Evolutionary conservation across 2,797 vertebrate species (phyloP).

Genomic region (Cynodonichthys magdalenae): DNA sequence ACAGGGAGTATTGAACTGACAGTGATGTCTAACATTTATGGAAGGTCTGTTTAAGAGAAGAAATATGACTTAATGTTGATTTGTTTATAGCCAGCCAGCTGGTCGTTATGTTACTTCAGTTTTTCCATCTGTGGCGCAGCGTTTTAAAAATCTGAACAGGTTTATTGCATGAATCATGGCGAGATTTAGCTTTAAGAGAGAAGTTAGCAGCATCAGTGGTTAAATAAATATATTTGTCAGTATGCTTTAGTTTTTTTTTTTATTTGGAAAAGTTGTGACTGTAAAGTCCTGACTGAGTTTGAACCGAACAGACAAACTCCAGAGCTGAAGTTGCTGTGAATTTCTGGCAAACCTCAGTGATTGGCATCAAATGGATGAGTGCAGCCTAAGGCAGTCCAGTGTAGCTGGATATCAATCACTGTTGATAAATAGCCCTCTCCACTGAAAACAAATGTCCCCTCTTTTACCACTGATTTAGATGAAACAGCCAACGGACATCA

Average conservation of each 20-base stretch:
- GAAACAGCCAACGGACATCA: conserved; percentile 70
- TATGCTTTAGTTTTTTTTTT: neutral
- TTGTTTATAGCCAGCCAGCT: neutral
- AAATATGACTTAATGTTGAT: neutral
- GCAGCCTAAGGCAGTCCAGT: conserved; percentile 61
- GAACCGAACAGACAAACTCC: conserved; percentile 22
- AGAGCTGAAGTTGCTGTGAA: conserved; percentile 38
- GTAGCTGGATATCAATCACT: conserved; percentile 73
- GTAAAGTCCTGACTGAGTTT: conserved; percentile 14
- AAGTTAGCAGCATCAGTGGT: neutral
- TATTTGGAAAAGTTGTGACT: conserved; percentile 1
- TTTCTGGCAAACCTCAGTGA: conserved; percentile 63
- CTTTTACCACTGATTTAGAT: conserved; percentile 71
- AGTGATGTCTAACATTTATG: neutral
- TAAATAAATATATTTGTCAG: neutral
- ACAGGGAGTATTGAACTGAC: neutral
- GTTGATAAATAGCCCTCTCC: conserved; percentile 69
- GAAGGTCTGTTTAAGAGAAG: neutral
- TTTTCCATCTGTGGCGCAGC: neutral
- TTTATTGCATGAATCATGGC: neutral
- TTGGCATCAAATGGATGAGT: conserved; percentile 67
- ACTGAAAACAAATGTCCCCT: conserved; percentile 69
- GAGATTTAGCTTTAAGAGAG: neutral
- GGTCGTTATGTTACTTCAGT: neutral
- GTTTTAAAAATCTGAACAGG: neutral